Evolutionary conservation across 1,140 invertebrate species (phyloP).

Genomic region (Micrasema longulum): DNA sequence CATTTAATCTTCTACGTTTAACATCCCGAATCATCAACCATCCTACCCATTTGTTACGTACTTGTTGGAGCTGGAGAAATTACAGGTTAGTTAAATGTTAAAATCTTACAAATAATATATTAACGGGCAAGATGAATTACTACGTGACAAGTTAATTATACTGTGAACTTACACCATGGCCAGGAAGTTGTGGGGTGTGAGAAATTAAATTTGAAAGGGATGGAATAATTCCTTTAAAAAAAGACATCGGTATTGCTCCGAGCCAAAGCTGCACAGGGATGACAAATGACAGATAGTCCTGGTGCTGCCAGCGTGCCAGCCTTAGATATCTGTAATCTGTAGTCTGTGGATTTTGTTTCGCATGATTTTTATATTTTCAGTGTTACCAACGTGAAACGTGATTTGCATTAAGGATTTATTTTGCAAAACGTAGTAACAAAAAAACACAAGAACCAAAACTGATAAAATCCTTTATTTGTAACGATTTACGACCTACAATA

Average conservation of each 20-base stretch:
- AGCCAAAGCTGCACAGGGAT: no score
- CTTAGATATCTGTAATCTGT: no score
- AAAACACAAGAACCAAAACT: no score
- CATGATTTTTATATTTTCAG: no score
- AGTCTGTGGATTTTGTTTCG: no score
- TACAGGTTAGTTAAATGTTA: slow-evolving; percentile 18
- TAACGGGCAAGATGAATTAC: neutral
- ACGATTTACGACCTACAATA: no score
- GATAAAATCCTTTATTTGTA: no score
- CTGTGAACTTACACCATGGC: slow-evolving; percentile 25
- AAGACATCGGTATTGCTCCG: neutral
- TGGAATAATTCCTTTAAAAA: neutral
- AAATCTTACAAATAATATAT: slow-evolving; percentile 5
- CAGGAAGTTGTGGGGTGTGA: slow-evolving; percentile 14
- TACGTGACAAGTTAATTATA: neutral
- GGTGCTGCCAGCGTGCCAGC: slow-evolving; percentile 6
- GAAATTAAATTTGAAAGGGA: slow-evolving; percentile 19
- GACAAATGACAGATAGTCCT: slow-evolving; percentile 11
- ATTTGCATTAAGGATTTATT: no score
- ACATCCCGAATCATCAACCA: slow-evolving; percentile 86
- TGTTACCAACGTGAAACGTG: no score
- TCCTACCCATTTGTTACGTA: slow-evolving; percentile 79
- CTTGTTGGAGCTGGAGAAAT: slow-evolving; percentile 70
- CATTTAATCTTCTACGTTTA: slow-evolving; percentile 78
- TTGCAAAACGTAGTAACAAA: no score